phyloP scores from a whole-genome alignment of 2,888 invertebrate species.

The Alentia gelatinosa region DNA sequence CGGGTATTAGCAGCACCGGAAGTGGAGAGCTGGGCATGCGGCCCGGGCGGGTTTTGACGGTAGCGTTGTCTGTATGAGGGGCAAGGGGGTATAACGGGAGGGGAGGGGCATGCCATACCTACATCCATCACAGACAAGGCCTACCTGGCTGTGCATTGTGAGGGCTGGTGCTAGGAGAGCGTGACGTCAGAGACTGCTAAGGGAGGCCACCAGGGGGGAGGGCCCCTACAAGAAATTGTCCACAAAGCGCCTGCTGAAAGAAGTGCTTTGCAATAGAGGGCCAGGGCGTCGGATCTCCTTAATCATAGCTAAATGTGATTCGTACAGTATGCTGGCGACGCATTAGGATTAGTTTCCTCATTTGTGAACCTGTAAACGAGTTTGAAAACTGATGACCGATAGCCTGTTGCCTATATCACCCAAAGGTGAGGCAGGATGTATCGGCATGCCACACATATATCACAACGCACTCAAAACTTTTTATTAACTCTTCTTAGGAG shows the following conservation, averaged over 20 bases:
- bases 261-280: not conserved
- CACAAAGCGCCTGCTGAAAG: not conserved
- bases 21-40: not conserved
- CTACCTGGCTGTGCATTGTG: not conserved
- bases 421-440: too few species aligned
- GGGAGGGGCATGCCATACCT: not conserved
- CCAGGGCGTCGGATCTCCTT: not conserved
- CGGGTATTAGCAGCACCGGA: not conserved
- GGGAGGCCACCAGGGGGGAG: not conserved
- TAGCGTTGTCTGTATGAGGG: not conserved
- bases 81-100: not conserved
- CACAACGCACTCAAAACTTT: too few species aligned
- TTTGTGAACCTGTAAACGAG: too few species aligned
- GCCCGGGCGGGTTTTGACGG: not conserved
- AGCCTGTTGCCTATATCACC: too few species aligned
- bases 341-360: too few species aligned
- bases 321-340: too few species aligned
- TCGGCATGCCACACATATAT: too few species aligned
- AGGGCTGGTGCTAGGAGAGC: not conserved
- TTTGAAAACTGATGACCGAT: too few species aligned
- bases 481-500: too few species aligned
- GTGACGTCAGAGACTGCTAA: not conserved
- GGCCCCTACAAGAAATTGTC: not conserved
- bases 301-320: too few species aligned
- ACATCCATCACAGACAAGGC: not conserved